Percentiles rank a stretch among this genome's conserved stretches.
Conservation (phyloP, 1,140 invertebrate genomes). For the Cheumatopsyche charites region DNA sequence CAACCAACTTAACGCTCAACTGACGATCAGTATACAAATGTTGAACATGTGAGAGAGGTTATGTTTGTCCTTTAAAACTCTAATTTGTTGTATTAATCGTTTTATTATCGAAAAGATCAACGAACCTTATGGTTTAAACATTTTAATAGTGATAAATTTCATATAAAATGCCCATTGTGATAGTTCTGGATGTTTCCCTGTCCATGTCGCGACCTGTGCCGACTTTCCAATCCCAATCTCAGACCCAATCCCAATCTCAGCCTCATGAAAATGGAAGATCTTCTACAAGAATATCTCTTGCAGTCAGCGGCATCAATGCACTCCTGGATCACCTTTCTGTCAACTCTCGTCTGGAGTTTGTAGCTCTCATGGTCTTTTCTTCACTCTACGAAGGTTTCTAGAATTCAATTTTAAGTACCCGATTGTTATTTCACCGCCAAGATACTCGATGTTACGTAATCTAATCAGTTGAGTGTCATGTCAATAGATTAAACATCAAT, state of each 20-base stretch:
- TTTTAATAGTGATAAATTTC: no score
- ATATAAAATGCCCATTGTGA: slow-evolving; percentile 78
- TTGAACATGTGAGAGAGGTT: no score
- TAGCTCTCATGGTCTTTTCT: slow-evolving; percentile 86
- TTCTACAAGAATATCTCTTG: slow-evolving; percentile 64
- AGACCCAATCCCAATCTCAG: slow-evolving; percentile 75
- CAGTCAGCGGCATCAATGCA: slow-evolving; percentile 81
- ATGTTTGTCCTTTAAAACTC: no score
- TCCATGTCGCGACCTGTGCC: slow-evolving; percentile 72
- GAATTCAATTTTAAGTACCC: slow-evolving; percentile 6
- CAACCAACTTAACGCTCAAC: no score
- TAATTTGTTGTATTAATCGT: no score
- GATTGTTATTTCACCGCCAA: no score
- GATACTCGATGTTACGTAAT: neutral
- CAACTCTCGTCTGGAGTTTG: slow-evolving; percentile 89
- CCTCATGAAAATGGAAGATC: slow-evolving; percentile 58
- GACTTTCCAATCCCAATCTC: slow-evolving; percentile 71
- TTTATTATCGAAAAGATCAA: no score
- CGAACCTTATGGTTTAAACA: no score
- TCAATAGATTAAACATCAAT: no score
- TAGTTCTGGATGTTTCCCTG: slow-evolving; percentile 79
- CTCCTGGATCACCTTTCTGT: slow-evolving; percentile 83
- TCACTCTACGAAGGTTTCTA: slow-evolving; percentile 70
- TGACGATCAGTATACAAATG: no score
- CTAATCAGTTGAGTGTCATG: no score